Evolutionary conservation across 2,888 invertebrate species (phyloP).

Genomic region (Ryuthela nishihirai): DNA sequence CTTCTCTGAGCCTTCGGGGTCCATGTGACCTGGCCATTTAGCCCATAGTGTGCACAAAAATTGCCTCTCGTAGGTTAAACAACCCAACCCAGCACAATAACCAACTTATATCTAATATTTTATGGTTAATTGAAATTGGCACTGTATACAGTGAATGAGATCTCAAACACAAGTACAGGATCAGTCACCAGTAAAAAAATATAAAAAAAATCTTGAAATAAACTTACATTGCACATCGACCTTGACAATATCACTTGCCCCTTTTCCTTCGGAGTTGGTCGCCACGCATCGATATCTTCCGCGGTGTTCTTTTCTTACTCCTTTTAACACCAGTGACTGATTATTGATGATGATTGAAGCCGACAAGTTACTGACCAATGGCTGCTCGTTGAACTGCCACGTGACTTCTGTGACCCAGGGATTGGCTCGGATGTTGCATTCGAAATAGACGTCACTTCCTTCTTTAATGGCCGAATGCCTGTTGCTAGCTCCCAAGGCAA

Average conservation of each 20-base stretch:
- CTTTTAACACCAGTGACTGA: constrained; percentile 44
- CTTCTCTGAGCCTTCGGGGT: too few species aligned
- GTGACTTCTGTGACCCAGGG: constrained; percentile 77
- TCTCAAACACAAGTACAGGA: too few species aligned
- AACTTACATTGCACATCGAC: constrained; percentile 44
- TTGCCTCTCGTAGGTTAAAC: too few species aligned
- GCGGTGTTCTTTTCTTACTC: constrained; percentile 40
- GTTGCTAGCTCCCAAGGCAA: constrained; percentile 77
- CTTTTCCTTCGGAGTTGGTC: constrained; percentile 43
- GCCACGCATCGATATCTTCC: constrained; percentile 44
- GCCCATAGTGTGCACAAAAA: too few species aligned
- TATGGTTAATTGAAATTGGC: too few species aligned
- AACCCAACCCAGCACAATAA: too few species aligned
- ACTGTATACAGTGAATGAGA: too few species aligned
- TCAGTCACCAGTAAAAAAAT: too few species aligned
- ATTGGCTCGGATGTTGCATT: constrained; percentile 85
- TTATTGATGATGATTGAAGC: constrained; percentile 43
- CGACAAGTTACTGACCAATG: constrained; percentile 34
- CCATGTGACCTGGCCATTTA: too few species aligned
- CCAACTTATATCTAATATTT: too few species aligned
- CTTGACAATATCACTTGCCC: constrained; percentile 42
- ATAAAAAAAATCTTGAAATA: too few species aligned
- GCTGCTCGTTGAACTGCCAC: constrained; percentile 57
- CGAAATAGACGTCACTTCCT: constrained; percentile 88
- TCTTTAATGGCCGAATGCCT: constrained; percentile 84